A percentile compares a stretch with the other conserved stretches of the same genome.
phyloP scores from a whole-genome alignment of 2,888 invertebrate genomes.

The Perdita meconis region DNA sequence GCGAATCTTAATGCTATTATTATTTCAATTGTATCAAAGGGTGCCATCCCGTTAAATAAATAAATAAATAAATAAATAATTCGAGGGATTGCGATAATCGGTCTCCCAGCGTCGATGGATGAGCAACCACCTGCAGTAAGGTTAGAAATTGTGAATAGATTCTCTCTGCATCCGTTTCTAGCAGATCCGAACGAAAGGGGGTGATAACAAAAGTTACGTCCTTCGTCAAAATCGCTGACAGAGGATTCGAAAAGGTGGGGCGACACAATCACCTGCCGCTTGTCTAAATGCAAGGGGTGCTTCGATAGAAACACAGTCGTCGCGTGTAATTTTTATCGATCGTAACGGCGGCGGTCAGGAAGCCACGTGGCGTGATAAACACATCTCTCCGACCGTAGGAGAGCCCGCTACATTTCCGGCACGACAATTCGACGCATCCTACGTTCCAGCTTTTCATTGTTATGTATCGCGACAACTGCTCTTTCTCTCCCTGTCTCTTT shows the following conservation, averaged over 20 bases:
- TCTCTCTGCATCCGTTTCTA: no score
- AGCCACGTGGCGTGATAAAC: conserved; percentile 59
- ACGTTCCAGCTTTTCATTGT: conserved; percentile 55
- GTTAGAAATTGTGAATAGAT: no score
- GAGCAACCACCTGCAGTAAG: no score
- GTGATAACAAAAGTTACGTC: no score
- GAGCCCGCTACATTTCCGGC: conserved; percentile 54
- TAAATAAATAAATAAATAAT: no score
- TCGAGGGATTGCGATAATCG: no score
- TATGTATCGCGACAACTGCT: conserved; percentile 34
- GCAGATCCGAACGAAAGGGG: no score
- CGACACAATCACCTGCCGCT: conserved; percentile 26
- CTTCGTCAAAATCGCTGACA: conserved; percentile 21
- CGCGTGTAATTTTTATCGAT: conserved; percentile 57
- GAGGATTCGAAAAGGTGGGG: background rate
- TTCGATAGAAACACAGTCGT: conserved; percentile 31
- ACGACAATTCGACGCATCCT: conserved; percentile 54
- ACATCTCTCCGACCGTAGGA: conserved; percentile 28
- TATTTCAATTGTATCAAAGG: no score
- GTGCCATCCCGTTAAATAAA: no score
- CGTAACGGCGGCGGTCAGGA: background rate
- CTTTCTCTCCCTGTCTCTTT: no score
- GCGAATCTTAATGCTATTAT: no score
- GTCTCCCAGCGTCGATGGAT: no score
- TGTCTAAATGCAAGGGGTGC: conserved; percentile 2